Evolutionary conservation across 53 echinoderm and acorn worm species (phyloP), one percentile per base, ranked within the genome.

Genomic region (Glandiceps talaboti): DNA sequence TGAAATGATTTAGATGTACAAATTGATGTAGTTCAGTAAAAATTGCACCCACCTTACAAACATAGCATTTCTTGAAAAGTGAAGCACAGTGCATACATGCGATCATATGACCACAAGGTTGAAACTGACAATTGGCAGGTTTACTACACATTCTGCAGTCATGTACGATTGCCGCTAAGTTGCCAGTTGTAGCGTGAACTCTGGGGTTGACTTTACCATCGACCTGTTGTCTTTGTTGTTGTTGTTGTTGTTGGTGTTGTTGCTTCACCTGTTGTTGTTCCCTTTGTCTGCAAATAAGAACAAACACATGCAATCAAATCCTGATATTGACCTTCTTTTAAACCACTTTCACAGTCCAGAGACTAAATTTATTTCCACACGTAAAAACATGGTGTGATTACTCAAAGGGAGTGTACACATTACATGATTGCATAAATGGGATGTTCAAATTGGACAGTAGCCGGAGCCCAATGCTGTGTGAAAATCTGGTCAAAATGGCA

Each of bases 51-150:
- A 97, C 93, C 94, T 94, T 99, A 84, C 99, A 99, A 1, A 83
- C 33, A 73, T 82, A 91, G 76, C 99, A 99, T 79, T 94, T 87
- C 33, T 94, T 89, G 84, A 99, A 99, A 28, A 99, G 82, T 33
- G 75, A 86, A 26, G 99, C 89, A 78, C 99, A 99, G 14, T 99
- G 93, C 93, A 90, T 99, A 74, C 99, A 99, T 14, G 89, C 83
- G 14, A 82, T 80, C 76, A 84, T 82, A 74, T 99, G 93, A 26
- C 91, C 91, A 76, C 99, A 99, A 0, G 99, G 99, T 64, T 84
- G 80, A 74, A 99, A 94, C 31, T 77, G 79, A 30, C 93, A 89
- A 79, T 99, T 85, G 31, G 99, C 89, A 0, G 89, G 81, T 73
- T 89, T 91, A 74, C 85, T 79, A 33, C 99, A 99, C 85, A 99